Evolutionary conservation across 2,113 vertebrate genomes (phyloP), one percentile per base, ranked within the genome.

Genomic region (Brachirus orientalis): DNA sequence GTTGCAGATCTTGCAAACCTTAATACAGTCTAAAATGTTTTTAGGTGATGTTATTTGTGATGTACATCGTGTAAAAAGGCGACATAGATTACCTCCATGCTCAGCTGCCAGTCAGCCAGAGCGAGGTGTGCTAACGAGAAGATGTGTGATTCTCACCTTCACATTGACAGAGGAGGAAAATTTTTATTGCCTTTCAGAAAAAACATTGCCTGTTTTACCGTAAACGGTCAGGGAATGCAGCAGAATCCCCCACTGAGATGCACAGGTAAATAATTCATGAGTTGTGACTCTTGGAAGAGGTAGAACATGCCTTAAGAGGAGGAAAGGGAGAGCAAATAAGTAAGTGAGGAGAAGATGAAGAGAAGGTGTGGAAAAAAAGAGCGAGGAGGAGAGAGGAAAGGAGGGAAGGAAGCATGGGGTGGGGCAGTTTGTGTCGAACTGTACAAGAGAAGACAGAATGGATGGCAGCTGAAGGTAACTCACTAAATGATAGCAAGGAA

Each of bases 211-310:
- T 40, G 38, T 48, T 44, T 50, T 22, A 51, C 43, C 72, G 55
- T 47, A 78, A 89, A 77, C 13, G 70, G 62, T 76, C 51, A 79
- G 75, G 71, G 67, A 76, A 63, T 6, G 18, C 64, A 69, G 64
- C 53, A 72, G 62, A 78, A 57, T 47, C 44, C 70, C 67, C 70
- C 17, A n/a, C 53, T 69, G 75, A 72, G 73, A 59, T 17, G 59
- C 59, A 73, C 33, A 19, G 44, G 77, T 83, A 63, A 90, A 91
- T 92, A 88, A 91, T 93, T 90, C 86, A 90, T 88, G 77, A 86
- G 68, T 70, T 66, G 81, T 67, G 85, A 89, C 81, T 87, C 86
- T 70, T 54, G 61, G 79, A 86, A 65, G 69, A 83, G 81, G 80
- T 45, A 60, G 77, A 90, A 88, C 80, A 83, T 47, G 56, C 70